Conservation (phyloP, 2,797 vertebrate species). For the Monodelphis domestica region DNA sequence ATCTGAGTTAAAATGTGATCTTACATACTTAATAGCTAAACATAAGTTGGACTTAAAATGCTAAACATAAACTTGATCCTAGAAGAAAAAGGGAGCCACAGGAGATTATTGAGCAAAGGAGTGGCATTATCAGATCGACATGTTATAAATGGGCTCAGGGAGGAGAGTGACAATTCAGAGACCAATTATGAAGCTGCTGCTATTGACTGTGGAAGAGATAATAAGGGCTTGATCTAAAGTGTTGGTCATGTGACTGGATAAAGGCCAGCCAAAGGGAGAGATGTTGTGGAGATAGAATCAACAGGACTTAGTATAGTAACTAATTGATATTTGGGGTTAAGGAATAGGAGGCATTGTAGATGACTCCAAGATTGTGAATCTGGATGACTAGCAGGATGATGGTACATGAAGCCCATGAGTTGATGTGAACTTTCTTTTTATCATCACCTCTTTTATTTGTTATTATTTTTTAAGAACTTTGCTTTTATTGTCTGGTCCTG, state of each 20-base stretch:
- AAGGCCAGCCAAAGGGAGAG: neutral
- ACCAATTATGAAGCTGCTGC: neutral
- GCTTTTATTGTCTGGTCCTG: too few relatives aligned
- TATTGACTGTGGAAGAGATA: neutral
- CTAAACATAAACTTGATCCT: neutral
- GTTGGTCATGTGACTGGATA: neutral
- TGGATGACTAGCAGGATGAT: neutral
- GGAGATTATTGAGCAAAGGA: neutral
- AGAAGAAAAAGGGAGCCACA: neutral
- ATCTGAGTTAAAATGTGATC: too few relatives aligned
- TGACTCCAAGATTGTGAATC: neutral
- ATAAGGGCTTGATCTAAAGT: neutral
- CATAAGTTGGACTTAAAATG: neutral
- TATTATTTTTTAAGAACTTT: too few relatives aligned
- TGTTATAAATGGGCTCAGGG: neutral
- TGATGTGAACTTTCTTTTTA: neutral
- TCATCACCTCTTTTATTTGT: too few relatives aligned
- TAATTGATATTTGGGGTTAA: neutral
- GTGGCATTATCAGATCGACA: neutral
- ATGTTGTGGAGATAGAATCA: neutral
- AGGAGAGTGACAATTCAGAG: neutral
- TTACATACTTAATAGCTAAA: too few relatives aligned
- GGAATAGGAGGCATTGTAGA: neutral
- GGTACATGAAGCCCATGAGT: neutral
- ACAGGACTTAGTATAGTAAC: neutral